These are phyloP conservation scores for Macrosoma leucophasiata DNA, from an alignment of 2,888 invertebrate species.

Conservation along the genomic window DNA sequence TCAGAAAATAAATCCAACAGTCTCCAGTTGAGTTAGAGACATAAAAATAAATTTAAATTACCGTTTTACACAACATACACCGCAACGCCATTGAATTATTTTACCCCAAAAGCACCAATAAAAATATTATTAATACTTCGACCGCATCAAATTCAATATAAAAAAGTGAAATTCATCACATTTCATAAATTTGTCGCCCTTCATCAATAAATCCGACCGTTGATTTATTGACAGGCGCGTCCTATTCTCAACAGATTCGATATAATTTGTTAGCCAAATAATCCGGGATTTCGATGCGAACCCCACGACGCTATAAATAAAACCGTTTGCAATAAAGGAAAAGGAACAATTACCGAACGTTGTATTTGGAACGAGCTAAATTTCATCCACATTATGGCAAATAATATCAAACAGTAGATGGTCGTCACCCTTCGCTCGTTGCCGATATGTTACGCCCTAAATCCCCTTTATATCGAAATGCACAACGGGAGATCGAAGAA, in stretches of 20 bases:
- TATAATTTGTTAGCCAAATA: slow-evolving; percentile 75
- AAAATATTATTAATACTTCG: too few species aligned
- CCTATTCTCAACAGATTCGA: slow-evolving; percentile 67
- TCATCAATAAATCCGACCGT: slow-evolving; percentile 61
- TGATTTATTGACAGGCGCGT: slow-evolving; percentile 70
- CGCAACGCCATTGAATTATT: too few species aligned
- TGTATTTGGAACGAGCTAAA: slow-evolving; percentile 62
- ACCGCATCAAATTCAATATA: slow-evolving; percentile 35
- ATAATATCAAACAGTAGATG: slow-evolving; percentile 70
- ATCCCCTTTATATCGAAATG: slow-evolving; percentile 68
- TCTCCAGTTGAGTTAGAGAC: too few species aligned
- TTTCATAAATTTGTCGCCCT: slow-evolving; percentile 47
- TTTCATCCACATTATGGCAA: slow-evolving; percentile 73
- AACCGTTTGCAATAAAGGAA: slow-evolving; percentile 53
- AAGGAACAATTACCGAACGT: slow-evolving; percentile 62
- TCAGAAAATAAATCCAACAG: too few species aligned
- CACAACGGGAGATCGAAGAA: slow-evolving; percentile 64
- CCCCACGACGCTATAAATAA: slow-evolving; percentile 44
- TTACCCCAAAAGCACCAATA: too few species aligned
- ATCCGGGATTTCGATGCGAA: slow-evolving; percentile 65
- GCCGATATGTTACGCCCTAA: slow-evolving; percentile 64
- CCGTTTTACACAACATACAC: too few species aligned
- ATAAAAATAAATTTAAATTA: too few species aligned
- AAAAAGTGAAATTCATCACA: slow-evolving; percentile 36
- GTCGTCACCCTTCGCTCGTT: slow-evolving; percentile 53